Evolutionary conservation across 2,113 vertebrate species (phyloP), one percentile per base, ranked within the genome.

Genomic region (Mormoops blainvillei): DNA sequence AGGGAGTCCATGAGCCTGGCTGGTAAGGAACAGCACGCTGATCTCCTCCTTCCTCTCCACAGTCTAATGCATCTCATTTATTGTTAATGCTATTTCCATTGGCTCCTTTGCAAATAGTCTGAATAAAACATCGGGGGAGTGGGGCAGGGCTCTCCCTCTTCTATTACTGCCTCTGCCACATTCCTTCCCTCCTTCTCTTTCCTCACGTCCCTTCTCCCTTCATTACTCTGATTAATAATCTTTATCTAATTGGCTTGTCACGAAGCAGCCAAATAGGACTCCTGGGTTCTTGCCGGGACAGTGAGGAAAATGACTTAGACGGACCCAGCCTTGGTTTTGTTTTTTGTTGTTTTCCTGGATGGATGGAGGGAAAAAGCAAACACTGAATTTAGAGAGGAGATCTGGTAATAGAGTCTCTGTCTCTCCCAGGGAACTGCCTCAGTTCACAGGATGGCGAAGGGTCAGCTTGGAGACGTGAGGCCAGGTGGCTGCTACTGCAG

Each of bases 91-190:
- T 87, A 80, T 87, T 98, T 97, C 85, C 45, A 65, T 33, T 48
- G 70, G 93, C 96, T 98, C 97, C 70, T 95, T 98, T 97, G 92
- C 91, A 98, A 96, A 95, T 45, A 94, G 92, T 91, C 91, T 98
- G 95, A 97, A 96, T 96, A 97, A 98, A 96, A 97, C 95, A 91
- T 96, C 94, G 90, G n/a, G 86, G 33, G 43, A 76, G 65, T 74
- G 61, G 96, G 97, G 58, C 58, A 24, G 52, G 11, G 7, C 83
- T 16, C 70, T 9, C 1, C 19, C 68, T 70, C 22, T 93, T 65
- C 71, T 93, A 41, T 85, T 86, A 54, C 96, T 48, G 77, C 81
- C 86, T 96, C 56, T 93, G 16, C 56, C 86, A 20, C 68, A 13
- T 95, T 58, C 68, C 67, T 87, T 71, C 8, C 8, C 94, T 92